A percentile compares a stretch with the other conserved stretches of the same genome.
Conservation (phyloP, 2,888 invertebrate genomes). For the Petrolisthes cinctipes region DNA sequence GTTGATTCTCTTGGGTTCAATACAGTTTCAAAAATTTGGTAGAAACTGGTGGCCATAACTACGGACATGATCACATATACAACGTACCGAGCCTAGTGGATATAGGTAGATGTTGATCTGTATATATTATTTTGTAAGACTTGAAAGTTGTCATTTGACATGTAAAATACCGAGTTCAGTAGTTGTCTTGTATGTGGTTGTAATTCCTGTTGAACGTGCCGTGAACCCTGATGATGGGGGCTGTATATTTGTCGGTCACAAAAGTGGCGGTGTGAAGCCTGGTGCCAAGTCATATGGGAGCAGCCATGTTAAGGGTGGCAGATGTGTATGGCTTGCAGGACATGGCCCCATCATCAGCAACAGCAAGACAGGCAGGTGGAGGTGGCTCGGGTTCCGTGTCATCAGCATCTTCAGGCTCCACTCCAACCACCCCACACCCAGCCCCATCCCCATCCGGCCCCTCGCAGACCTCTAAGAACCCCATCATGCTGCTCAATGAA, state of each 20-base stretch:
- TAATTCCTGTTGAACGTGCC: constrained; percentile 24
- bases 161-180: background rate
- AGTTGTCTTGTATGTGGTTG: background rate
- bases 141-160: too few species aligned
- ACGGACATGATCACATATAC: too few species aligned
- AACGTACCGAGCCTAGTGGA: too few species aligned
- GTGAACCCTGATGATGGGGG: constrained; percentile 58
- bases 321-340: constrained; percentile 52
- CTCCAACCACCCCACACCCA: background rate
- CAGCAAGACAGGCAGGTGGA: constrained; percentile 16
- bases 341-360: constrained; percentile 30
- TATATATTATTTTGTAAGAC: too few species aligned
- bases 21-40: too few species aligned
- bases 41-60: too few species aligned
- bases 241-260: constrained; percentile 65
- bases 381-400: constrained; percentile 2
- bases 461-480: constrained; percentile 73
- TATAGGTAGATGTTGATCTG: too few species aligned
- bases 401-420: constrained; percentile 5
- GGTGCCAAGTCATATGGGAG: background rate
- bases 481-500: constrained; percentile 90
- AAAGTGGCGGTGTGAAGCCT: constrained; percentile 64
- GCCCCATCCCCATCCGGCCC: constrained; percentile 43
- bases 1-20: too few species aligned
- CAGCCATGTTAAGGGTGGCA: constrained; percentile 19